Base-by-base conservation (phyloP, 2,113 vertebrate species). In the Pimephales promelas region DNA sequence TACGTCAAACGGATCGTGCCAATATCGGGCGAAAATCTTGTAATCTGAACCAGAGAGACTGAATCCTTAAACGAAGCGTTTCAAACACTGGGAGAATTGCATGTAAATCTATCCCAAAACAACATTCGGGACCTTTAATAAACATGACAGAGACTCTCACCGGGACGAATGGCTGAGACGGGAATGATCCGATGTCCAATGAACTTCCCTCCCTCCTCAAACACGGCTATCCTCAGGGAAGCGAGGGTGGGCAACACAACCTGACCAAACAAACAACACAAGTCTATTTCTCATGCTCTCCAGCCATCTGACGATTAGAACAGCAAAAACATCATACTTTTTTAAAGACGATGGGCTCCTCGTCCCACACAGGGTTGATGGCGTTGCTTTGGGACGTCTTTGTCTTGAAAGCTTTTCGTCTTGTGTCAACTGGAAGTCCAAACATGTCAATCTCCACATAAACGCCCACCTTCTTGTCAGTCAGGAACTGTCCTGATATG, bases 391-490 rank as follows among this genome's bases (percentile, higher is more conserved):
- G 96, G 61, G 95, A 97, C 3, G 96, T 96, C 90, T 96, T 97
- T 34, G 96, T 97, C 88, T 95, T 96, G 77, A 97, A 94, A 22
- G 96, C 96, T 90, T 97, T 97, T 49, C 96, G 91, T 86, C 95
- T 94, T 1, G 96, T 97, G 83, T 97, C 96, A 52, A 96, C 96
- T 16, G 96, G 96, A 56, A 97, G 91, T 34, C 96, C 96, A 92
- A 96, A 97, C 96, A 97, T 97, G 88, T 97, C 96, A 0, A 97
- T 94, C 90, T 97, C 96, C 43, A 96, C 95, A 0, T 96, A 97
- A n/a, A 95, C 96, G 28, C 96, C 96, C 0, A 97, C 96, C 92
- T 96, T 97, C 90, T 96, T 96, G 88, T 97, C 96, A 59, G 96
- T 97, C 84, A 97, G 94, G 88, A 97, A 96, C 84, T 97, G 96